Evolutionary conservation across 2,113 vertebrate genomes (phyloP).

Genomic region (Chiloscyllium plagiosum): DNA sequence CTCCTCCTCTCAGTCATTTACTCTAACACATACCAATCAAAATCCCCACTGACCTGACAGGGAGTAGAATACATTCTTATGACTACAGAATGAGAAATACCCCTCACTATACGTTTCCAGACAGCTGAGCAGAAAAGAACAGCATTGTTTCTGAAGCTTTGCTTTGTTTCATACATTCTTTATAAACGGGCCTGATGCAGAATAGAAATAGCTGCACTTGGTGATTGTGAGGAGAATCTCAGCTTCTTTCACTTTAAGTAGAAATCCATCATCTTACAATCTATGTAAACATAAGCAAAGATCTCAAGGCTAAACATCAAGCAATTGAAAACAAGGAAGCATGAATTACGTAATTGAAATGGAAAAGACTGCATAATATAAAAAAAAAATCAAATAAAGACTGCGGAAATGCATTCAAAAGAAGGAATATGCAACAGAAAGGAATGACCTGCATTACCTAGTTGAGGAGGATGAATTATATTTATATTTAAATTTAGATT

Average conservation of each 20-base stretch:
- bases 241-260: background rate
- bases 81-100: background rate
- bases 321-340: background rate
- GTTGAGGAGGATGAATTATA: background rate
- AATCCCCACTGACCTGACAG: background rate
- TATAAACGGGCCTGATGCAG: background rate
- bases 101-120: background rate
- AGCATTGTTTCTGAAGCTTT: background rate
- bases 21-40: background rate
- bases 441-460: background rate
- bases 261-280: background rate
- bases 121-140: background rate
- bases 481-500: too few species aligned
- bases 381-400: background rate
- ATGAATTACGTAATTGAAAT: background rate
- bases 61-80: background rate
- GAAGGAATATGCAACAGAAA: background rate
- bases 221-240: background rate
- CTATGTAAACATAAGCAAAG: background rate
- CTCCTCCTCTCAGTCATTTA: background rate
- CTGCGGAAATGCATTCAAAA: background rate
- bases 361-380: background rate
- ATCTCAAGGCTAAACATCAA: background rate
- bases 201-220: background rate
- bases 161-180: constrained; percentile 3